Percentiles rank a stretch among this genome's conserved stretches.
These are phyloP conservation scores for Nanger granti DNA, from an alignment of 2,113 vertebrate genomes.

Conservation along the genomic window DNA sequence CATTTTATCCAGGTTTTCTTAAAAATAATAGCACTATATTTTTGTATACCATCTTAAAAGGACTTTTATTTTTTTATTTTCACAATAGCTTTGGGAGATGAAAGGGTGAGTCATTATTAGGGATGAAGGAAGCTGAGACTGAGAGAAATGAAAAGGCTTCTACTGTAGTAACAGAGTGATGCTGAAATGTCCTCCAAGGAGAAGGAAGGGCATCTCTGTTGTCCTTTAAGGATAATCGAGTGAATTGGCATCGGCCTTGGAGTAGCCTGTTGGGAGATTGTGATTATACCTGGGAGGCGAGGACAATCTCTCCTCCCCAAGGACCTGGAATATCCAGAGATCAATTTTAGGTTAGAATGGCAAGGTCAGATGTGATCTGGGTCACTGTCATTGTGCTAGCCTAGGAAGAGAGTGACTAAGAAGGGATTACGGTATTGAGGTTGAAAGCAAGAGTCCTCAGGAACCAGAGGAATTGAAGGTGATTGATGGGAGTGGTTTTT, in stretches of 20 bases:
- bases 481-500: fast-evolving
- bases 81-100: neutral
- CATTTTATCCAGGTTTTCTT: neutral
- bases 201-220: neutral
- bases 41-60: neutral
- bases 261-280: neutral
- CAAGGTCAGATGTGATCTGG: neutral
- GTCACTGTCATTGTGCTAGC: neutral
- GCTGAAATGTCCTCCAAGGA: neutral
- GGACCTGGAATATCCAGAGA: neutral
- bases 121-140: neutral
- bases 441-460: neutral
- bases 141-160: neutral
- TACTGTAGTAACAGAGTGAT: neutral
- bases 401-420: neutral
- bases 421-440: neutral
- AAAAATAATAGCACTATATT: neutral
- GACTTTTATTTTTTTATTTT: neutral
- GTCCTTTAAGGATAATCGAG: neutral
- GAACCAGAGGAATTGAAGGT: neutral
- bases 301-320: neutral
- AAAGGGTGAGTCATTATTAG: neutral
- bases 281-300: fast-evolving
- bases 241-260: neutral
- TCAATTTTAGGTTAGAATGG: neutral